Evolutionary conservation across 2,888 invertebrate genomes (phyloP).

Genomic region (Mylabris sibirica): DNA sequence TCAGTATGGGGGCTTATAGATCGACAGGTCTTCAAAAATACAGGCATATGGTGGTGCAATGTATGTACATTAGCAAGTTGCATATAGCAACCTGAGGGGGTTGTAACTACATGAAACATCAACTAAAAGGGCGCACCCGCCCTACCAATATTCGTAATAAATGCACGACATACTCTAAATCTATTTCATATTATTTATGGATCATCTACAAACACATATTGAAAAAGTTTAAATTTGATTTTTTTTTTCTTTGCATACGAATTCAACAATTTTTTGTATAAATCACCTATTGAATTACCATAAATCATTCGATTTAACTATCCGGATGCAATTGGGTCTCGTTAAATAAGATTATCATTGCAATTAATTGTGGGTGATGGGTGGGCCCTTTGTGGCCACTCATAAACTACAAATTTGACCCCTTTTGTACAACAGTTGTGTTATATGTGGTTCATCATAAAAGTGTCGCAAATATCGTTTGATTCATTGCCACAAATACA

Average conservation of each 20-base stretch:
- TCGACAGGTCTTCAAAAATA: conserved; percentile 56
- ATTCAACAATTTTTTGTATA: not conserved
- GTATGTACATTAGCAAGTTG: conserved; percentile 60
- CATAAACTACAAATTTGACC: conserved; percentile 56
- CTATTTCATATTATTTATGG: conserved; percentile 39
- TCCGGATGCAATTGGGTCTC: conserved; percentile 55
- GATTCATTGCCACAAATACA: conserved; percentile 55
- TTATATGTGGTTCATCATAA: conserved; percentile 53
- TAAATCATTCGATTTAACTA: conserved; percentile 43
- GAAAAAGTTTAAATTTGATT: not conserved
- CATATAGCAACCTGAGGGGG: conserved; percentile 53
- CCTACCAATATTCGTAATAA: conserved; percentile 56
- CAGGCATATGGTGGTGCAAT: conserved; percentile 59
- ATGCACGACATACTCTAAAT: conserved; percentile 45
- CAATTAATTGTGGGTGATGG: conserved; percentile 60
- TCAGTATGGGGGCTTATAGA: conserved; percentile 44
- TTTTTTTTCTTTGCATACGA: not conserved
- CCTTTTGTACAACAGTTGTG: conserved; percentile 48
- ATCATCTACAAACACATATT: conserved; percentile 4
- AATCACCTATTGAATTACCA: conserved; percentile 39
- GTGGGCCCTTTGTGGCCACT: conserved; percentile 53
- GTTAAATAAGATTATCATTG: conserved; percentile 60
- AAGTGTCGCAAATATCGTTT: conserved; percentile 55
- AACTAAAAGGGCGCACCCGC: conserved; percentile 49
- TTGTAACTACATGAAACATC: conserved; percentile 55